Conservation (phyloP, 2,113 vertebrate genomes). For the Percopsis transmontana region DNA sequence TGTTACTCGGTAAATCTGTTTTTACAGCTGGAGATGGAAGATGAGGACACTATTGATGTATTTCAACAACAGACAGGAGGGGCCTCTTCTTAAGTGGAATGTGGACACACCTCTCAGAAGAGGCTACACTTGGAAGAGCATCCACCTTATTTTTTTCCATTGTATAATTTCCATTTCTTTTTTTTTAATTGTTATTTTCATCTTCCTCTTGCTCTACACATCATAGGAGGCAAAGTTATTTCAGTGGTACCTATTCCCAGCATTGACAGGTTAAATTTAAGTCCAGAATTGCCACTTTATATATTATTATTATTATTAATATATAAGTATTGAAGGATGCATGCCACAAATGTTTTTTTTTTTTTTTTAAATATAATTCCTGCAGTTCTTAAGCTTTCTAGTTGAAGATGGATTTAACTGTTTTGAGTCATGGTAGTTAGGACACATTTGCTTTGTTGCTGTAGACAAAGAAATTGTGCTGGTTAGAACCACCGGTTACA, state of each 20-base stretch:
- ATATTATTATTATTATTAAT: no score
- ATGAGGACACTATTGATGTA: constrained; percentile 82
- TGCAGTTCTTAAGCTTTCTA: no score
- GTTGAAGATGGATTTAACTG: constrained; percentile 12
- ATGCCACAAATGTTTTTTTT: neutral
- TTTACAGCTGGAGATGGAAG: constrained; percentile 80
- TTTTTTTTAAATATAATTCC: neutral
- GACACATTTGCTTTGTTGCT: neutral
- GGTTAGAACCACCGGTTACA: neutral
- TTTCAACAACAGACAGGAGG: constrained; percentile 83
- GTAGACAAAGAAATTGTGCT: constrained; percentile 13
- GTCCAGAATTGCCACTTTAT: no score
- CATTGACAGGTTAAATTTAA: no score
- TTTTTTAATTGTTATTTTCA: constrained; percentile 20
- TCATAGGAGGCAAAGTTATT: constrained; percentile 12
- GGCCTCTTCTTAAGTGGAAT: constrained; percentile 52
- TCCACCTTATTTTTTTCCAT: constrained; percentile 38
- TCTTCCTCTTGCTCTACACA: constrained; percentile 21
- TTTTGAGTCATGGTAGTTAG: constrained; percentile 40
- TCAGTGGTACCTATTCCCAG: neutral
- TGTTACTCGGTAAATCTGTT: constrained; percentile 8
- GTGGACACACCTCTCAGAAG: constrained; percentile 10
- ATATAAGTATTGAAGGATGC: no score
- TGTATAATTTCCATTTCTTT: constrained; percentile 43
- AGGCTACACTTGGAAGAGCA: constrained; percentile 43